A percentile compares a stretch with the other conserved stretches of the same genome.
phyloP scores from a whole-genome alignment of 2,888 invertebrate species.

The Cartodere bifasciata region DNA sequence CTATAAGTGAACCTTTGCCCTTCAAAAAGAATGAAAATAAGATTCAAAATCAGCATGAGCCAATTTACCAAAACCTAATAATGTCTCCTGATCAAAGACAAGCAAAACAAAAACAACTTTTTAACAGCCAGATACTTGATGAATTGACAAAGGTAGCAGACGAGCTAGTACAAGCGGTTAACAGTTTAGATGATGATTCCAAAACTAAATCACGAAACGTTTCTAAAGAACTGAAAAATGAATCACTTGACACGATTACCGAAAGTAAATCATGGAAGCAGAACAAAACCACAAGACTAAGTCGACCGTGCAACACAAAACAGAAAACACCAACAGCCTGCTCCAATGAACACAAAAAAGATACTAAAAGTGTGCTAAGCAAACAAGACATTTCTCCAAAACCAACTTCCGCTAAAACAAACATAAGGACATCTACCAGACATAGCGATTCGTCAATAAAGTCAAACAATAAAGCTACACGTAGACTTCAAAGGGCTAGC shows the following conservation, averaged over 20 bases:
- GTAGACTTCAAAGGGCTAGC: constrained; percentile 38
- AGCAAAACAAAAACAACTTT: constrained; percentile 22
- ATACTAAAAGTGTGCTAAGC: constrained; percentile 13
- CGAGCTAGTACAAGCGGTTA: constrained; percentile 44
- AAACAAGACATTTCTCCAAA: constrained; percentile 17
- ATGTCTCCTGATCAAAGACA: constrained; percentile 14
- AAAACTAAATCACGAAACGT: constrained; percentile 12
- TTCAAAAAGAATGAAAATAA: no score
- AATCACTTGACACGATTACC: constrained; percentile 32
- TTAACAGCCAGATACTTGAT: constrained; percentile 37
- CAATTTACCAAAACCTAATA: constrained; percentile 31
- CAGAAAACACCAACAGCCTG: constrained; percentile 24
- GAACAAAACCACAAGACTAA: constrained; percentile 16
- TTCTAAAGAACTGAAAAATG: constrained; percentile 21
- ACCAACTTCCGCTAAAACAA: constrained; percentile 16
- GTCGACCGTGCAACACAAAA: constrained; percentile 16
- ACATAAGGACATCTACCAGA: constrained; percentile 19
- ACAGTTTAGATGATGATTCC: constrained; percentile 39
- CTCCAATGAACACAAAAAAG: constrained; percentile 10
- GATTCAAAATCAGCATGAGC: no score
- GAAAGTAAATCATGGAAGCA: constrained; percentile 33
- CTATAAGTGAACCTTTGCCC: no score
- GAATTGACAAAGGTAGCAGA: constrained; percentile 47
- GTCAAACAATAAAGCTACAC: constrained; percentile 32
- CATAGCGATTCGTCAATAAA: constrained; percentile 18